A percentile compares a stretch with the other conserved stretches of the same genome.
Conservation (phyloP, 2,113 vertebrate species). For the Promerops cafer region DNA sequence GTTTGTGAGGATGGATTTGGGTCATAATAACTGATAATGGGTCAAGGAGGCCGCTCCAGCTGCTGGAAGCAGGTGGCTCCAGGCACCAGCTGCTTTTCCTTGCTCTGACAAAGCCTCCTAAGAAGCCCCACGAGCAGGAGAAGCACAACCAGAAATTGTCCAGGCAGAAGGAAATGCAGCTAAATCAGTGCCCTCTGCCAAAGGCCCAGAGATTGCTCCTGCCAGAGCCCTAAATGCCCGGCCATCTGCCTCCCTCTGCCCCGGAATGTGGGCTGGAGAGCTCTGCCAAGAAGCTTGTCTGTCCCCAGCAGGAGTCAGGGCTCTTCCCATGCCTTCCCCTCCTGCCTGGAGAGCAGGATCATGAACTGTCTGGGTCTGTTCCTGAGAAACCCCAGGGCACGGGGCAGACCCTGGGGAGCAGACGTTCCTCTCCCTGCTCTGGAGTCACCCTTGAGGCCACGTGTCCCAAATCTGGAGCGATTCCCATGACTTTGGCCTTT, state of each 20-base stretch:
- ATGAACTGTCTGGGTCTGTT: not conserved
- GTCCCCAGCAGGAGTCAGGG: not conserved
- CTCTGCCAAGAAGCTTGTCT: not conserved
- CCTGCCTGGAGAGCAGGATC: not conserved
- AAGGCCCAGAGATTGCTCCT: not conserved
- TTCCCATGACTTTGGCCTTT: not conserved
- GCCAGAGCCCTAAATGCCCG: not conserved
- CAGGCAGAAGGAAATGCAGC: not conserved
- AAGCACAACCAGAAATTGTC: not conserved
- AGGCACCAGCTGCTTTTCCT: not conserved
- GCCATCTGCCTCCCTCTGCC: constrained; percentile 10
- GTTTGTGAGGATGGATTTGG: not conserved
- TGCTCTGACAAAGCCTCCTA: not conserved
- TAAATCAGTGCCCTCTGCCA: not conserved
- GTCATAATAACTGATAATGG: too few relatives aligned
- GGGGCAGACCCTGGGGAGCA: not conserved
- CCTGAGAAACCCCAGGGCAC: not conserved
- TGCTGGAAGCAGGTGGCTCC: not conserved
- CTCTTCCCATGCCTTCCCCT: not conserved
- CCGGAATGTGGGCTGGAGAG: not conserved
- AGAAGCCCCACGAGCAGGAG: not conserved
- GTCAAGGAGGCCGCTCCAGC: not conserved
- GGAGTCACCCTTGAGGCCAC: not conserved
- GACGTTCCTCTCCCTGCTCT: not conserved
- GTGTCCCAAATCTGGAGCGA: not conserved